Evolutionary conservation across 1,140 invertebrate species (phyloP), one percentile per base, ranked within the genome.

Genomic region (Drosophila tsacasi): DNA sequence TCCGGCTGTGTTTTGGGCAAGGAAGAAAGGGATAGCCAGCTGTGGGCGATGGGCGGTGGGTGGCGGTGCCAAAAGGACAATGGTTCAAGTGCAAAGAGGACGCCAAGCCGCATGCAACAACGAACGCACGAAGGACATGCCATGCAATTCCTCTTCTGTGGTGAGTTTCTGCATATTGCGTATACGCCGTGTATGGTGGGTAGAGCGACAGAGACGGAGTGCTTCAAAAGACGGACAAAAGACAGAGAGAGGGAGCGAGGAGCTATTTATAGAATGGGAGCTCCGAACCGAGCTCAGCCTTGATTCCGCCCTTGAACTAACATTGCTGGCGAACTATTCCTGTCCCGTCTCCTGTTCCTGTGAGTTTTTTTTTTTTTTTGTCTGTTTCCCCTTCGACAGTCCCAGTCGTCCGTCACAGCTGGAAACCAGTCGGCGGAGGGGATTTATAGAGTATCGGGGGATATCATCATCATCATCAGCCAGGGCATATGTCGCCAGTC

Each of bases 51-150:
- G 58, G 32, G 55, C 37, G 39, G 25, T 79, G 49, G 47, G 47
- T 65, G 54, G 73, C 58, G 59, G 63, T 75, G 68, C 64, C 64
- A 82, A 91, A 91, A 91, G 90, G 89, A 92, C 90, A 92, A 85
- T 74, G 85, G 90, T 91, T 91, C 89, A 91, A 91, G 89, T 91
- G 89, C 90, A 91, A 91, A 83, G 84, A 89, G 89, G 81, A 91
- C 89, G 89, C 83, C 78, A 79, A 62, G 40, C 75, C 78, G 63
- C 78, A 80, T 57, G 68, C 77, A 74, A 79, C 55, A 61, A 73
- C 64, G 50, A 59, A 63, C 61, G 64, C 46, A 40, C 77, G 54
- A 82, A 82, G 74, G 80, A 82, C 74, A 65, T 71, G 76, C 63
- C 17, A 62, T 79, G 64, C 62, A 62, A 76, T 62, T 79, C 55